phyloP scores from a whole-genome alignment of 2,888 invertebrate genomes.

The Sicus ferrugineus region DNA sequence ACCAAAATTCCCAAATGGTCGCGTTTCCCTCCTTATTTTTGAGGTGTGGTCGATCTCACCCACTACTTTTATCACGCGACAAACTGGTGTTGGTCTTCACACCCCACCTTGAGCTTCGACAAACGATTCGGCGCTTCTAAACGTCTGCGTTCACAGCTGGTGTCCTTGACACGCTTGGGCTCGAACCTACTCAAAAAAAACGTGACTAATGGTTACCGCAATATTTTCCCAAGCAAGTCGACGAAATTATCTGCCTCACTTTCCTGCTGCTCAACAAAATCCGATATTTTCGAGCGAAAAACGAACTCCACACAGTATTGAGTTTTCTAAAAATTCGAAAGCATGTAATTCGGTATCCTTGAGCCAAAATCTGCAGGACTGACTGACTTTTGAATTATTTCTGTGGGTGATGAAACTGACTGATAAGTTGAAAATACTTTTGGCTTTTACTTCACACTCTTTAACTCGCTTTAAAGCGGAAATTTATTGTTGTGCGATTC shows the following conservation, averaged over 20 bases:
- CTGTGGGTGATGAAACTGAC: too few species aligned
- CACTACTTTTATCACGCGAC: not conserved
- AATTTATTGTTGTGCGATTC: too few species aligned
- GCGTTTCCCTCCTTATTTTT: not conserved
- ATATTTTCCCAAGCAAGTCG: not conserved
- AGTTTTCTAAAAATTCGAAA: too few species aligned
- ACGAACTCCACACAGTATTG: not conserved
- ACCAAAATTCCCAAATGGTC: not conserved
- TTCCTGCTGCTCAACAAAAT: not conserved
- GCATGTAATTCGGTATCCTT: too few species aligned
- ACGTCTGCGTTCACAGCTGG: not conserved
- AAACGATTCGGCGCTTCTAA: too few species aligned
- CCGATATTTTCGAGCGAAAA: not conserved
- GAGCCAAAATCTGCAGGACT: not conserved
- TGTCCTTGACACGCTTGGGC: conserved; percentile 23
- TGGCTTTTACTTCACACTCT: too few species aligned
- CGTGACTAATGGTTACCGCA: conserved; percentile 23
- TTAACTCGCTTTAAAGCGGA: too few species aligned
- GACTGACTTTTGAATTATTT: not conserved
- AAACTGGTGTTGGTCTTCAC: too few species aligned
- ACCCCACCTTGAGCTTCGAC: too few species aligned
- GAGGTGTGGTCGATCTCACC: not conserved
- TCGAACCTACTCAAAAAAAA: not conserved
- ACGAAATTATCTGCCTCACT: not conserved
- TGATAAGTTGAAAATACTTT: too few species aligned